Evolutionary conservation across 2,888 invertebrate genomes (phyloP).

Genomic region (Parascotia fuliginaria): DNA sequence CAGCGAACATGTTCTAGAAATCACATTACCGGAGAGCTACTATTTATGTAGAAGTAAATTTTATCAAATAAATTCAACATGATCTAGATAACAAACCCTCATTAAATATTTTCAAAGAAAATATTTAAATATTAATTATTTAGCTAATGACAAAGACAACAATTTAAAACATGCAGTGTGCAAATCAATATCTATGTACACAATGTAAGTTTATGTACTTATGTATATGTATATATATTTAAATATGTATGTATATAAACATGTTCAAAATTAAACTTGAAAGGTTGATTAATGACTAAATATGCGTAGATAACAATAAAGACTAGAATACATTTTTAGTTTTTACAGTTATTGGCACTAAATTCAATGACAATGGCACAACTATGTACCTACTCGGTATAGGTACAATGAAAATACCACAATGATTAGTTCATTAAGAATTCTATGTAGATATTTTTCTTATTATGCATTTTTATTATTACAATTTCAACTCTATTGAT

Average conservation of each 20-base stretch:
- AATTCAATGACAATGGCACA: constrained; percentile 81
- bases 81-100: constrained; percentile 56
- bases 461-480: constrained; percentile 61
- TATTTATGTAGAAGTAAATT: constrained; percentile 45
- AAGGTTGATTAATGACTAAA: constrained; percentile 83
- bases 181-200: constrained; percentile 76
- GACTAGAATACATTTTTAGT: constrained; percentile 85
- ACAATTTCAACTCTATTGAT: constrained; percentile 63
- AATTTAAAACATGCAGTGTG: constrained; percentile 72
- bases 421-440: constrained; percentile 39
- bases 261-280: constrained; percentile 77
- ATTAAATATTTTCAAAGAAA: constrained; percentile 51
- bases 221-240: constrained; percentile 55
- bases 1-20: constrained; percentile 22
- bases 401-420: constrained; percentile 57
- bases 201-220: constrained; percentile 63
- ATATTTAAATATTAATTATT: constrained; percentile 51
- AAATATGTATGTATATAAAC: constrained; percentile 53
- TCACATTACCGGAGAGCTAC: constrained; percentile 48
- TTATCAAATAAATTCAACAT: constrained; percentile 52
- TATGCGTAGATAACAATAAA: constrained; percentile 83
- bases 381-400: constrained; percentile 75
- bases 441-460: constrained; percentile 42
- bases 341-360: constrained; percentile 86
- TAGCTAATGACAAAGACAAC: constrained; percentile 58